Conservation (phyloP, 1,140 invertebrate species). For the Ceratitis capitata region DNA sequence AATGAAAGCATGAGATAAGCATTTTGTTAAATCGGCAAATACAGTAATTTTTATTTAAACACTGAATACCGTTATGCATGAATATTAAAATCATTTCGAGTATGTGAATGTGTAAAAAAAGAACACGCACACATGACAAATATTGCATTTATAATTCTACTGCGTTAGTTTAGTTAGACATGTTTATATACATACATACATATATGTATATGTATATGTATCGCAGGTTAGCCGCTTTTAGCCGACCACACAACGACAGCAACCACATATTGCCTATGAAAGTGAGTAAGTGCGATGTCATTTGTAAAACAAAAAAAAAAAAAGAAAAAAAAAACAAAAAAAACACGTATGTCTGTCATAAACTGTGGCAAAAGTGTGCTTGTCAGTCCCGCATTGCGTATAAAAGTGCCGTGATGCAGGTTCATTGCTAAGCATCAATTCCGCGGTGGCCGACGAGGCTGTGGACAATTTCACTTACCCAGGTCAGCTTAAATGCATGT, state of each 20-base stretch:
- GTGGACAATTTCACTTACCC: background rate
- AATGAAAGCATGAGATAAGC: background rate
- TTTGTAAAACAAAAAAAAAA: too few relatives aligned
- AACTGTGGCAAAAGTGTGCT: too few relatives aligned
- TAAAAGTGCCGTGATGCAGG: background rate
- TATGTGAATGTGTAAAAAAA: background rate
- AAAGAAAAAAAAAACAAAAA: background rate
- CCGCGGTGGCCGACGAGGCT: background rate
- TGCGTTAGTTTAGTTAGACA: background rate
- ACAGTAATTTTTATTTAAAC: background rate
- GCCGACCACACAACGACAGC: background rate
- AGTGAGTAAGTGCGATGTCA: background rate
- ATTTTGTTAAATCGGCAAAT: background rate
- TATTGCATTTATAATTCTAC: slow-evolving; percentile 1
- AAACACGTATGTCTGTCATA: background rate
- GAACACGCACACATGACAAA: background rate
- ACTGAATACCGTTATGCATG: too few relatives aligned
- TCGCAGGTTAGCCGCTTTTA: background rate
- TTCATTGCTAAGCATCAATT: background rate
- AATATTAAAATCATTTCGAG: background rate
- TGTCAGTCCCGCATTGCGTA: background rate
- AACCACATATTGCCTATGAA: background rate
- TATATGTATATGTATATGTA: background rate
- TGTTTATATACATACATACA: background rate
- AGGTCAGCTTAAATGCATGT: background rate